Conservation (phyloP, 2,888 invertebrate species). For the Venustoraphidia nigricollis region DNA sequence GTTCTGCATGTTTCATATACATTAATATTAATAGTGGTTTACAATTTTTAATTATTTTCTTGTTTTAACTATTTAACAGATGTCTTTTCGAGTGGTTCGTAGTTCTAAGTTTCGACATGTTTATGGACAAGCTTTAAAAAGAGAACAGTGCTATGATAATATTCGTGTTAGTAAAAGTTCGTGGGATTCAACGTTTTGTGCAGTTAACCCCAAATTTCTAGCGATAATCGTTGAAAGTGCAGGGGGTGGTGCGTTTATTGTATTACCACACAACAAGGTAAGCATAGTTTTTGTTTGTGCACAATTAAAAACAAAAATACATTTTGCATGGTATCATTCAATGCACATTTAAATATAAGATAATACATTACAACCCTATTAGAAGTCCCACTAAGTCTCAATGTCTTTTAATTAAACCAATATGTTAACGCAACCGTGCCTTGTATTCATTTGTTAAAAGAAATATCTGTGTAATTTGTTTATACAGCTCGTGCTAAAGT, state of each 20-base stretch:
- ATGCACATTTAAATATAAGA: no score
- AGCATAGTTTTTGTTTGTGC: slow-evolving; percentile 11
- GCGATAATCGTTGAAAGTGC: slow-evolving; percentile 96
- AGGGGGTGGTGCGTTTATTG: slow-evolving; percentile 91
- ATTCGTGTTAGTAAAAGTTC: slow-evolving; percentile 93
- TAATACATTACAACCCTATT: no score
- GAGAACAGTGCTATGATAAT: slow-evolving; percentile 96
- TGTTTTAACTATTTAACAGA: slow-evolving; percentile 35
- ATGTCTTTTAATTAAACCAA: no score
- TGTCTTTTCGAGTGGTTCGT: slow-evolving; percentile 95
- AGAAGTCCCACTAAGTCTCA: no score
- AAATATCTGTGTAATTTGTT: no score
- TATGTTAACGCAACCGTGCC: no score
- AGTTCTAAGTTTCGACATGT: slow-evolving; percentile 98
- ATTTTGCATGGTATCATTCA: background rate
- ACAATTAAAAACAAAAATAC: background rate
- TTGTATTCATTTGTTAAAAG: no score
- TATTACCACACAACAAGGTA: slow-evolving; percentile 85
- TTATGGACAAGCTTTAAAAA: slow-evolving; percentile 73
- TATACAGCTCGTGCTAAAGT: no score
- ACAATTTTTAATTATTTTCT: background rate
- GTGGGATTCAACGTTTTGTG: slow-evolving; percentile 97
- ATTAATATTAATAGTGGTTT: background rate
- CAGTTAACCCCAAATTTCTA: slow-evolving; percentile 94
- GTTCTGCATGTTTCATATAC: background rate